Evolutionary conservation across 2,888 invertebrate species (phyloP).

Genomic region (Prosapia bicincta): DNA sequence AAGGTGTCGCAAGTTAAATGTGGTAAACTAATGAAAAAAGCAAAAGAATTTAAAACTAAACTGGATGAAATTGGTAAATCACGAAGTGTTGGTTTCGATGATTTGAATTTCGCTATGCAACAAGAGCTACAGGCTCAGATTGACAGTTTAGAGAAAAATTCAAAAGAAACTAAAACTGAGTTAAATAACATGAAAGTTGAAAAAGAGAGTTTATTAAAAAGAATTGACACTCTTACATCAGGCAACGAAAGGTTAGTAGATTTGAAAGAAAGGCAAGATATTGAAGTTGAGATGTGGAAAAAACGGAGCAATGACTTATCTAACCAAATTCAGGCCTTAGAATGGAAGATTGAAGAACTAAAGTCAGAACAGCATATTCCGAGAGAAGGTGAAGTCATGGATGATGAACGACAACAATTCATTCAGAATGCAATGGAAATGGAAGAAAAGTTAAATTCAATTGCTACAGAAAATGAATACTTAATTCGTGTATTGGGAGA

Average conservation of each 20-base stretch:
- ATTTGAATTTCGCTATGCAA: conserved; percentile 73
- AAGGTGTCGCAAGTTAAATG: conserved; percentile 65
- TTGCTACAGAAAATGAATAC: conserved; percentile 45
- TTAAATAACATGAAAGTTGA: conserved; percentile 61
- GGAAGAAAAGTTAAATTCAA: conserved; percentile 42
- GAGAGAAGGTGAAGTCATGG: conserved; percentile 38
- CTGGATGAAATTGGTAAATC: conserved; percentile 56
- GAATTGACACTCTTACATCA: conserved; percentile 67
- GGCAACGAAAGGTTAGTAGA: conserved; percentile 76
- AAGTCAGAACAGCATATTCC: conserved; percentile 39
- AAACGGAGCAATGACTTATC: conserved; percentile 66
- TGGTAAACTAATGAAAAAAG: conserved; percentile 74
- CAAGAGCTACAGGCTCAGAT: conserved; percentile 74
- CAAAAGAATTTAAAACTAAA: conserved; percentile 75
- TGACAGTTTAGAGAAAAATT: conserved; percentile 59
- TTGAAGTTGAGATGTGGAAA: conserved; percentile 69
- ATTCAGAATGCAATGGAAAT: conserved; percentile 43
- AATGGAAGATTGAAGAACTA: conserved; percentile 42
- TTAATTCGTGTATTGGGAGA: conserved; percentile 46
- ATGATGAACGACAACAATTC: conserved; percentile 41
- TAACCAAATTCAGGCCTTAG: conserved; percentile 58
- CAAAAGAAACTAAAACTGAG: conserved; percentile 57
- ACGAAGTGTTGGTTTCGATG: conserved; percentile 54
- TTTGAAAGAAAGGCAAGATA: conserved; percentile 77
- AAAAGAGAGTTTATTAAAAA: conserved; percentile 63